These are phyloP conservation scores for Lethenteron reissneri DNA, from an alignment of 2,113 vertebrate species.

Conservation along the genomic window DNA sequence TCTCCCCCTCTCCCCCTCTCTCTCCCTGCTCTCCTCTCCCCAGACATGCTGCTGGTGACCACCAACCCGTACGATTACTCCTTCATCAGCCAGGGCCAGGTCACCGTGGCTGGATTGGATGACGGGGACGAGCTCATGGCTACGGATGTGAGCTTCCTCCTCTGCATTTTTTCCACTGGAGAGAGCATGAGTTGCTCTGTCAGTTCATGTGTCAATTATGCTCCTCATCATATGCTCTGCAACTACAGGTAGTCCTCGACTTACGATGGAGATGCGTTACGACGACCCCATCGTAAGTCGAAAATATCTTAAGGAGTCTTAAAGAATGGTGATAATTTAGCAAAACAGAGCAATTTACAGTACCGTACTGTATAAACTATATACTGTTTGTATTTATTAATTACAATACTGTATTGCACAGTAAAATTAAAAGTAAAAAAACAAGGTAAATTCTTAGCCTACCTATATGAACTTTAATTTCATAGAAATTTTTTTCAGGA, in stretches of 20 bases:
- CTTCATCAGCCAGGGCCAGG: constrained; percentile 77
- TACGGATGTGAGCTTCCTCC: constrained; percentile 41
- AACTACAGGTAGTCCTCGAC: not conserved
- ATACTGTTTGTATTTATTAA: too few relatives aligned
- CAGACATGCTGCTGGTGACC: constrained; percentile 76
- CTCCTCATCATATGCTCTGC: not conserved
- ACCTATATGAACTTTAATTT: too few relatives aligned
- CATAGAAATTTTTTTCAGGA: too few relatives aligned
- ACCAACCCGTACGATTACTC: constrained; percentile 82
- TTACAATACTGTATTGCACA: too few relatives aligned
- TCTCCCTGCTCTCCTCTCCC: constrained; percentile 7
- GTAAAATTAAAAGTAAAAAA: too few relatives aligned
- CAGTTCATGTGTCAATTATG: not conserved
- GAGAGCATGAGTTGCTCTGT: not conserved
- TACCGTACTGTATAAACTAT: too few relatives aligned
- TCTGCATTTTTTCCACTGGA: too few relatives aligned
- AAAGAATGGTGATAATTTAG: too few relatives aligned
- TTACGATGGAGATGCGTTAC: not conserved
- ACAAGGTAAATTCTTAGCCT: too few relatives aligned
- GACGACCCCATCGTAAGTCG: not conserved
- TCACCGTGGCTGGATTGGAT: constrained; percentile 58
- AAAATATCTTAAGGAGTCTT: not conserved
- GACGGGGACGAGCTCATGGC: constrained; percentile 55
- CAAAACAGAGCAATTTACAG: too few relatives aligned
- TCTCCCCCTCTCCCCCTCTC: not conserved